Evolutionary conservation across 2,113 vertebrate species (phyloP).

Genomic region (human (Homo sapiens)): GRCh38 chr4:112055501-112056000

Average conservation of each 20-base stretch:
- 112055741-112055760: constrained; percentile 66
- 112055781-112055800: constrained; percentile 48
- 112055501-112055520: constrained; percentile 17
- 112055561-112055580: constrained; percentile 16
- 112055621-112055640: constrained; percentile 13
- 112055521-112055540: not conserved
- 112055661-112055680: not conserved
- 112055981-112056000: no score
- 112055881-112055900: constrained; percentile 23
- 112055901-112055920: not conserved
- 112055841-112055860: constrained; percentile 1
- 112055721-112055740: constrained; percentile 37
- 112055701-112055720: constrained; percentile 60
- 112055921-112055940: not conserved
- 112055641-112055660: constrained; percentile 15
- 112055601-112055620: constrained; percentile 17
- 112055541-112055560: not conserved
- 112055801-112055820: constrained; percentile 40
- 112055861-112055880: no score
- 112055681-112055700: constrained; percentile 41
- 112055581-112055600: constrained; percentile 30
- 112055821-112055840: constrained; percentile 41
- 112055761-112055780: constrained; percentile 55
- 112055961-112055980: no score
- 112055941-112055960: no score